Evolutionary conservation across 2,888 invertebrate species (phyloP).

Genomic region (Euzophera pinguis): DNA sequence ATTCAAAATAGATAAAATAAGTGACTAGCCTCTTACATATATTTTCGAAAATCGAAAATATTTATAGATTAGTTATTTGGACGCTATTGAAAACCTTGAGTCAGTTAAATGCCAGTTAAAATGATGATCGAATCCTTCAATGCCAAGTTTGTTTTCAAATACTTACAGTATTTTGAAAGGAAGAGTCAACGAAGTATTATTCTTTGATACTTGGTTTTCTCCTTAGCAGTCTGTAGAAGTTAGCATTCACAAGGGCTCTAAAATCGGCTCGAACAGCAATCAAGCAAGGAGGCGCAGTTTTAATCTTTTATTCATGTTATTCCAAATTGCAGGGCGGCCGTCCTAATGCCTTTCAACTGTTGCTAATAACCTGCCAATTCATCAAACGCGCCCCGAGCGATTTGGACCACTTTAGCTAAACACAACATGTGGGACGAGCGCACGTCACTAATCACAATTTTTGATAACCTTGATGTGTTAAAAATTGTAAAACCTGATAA

Average conservation of each 20-base stretch:
- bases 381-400: conserved; percentile 67
- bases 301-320: conserved; percentile 70
- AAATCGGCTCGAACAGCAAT: conserved; percentile 55
- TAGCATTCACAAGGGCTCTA: conserved; percentile 30
- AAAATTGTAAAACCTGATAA: neutral
- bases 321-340: conserved; percentile 75
- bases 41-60: too few relatives aligned
- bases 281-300: conserved; percentile 58
- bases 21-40: too few relatives aligned
- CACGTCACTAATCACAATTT: conserved; percentile 28
- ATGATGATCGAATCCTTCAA: too few relatives aligned
- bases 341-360: conserved; percentile 80
- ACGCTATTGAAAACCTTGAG: too few relatives aligned
- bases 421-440: conserved; percentile 34
- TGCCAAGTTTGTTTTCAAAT: too few relatives aligned
- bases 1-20: too few relatives aligned
- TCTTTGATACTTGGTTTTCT: too few relatives aligned
- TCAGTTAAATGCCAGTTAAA: too few relatives aligned
- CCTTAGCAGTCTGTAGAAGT: too few relatives aligned
- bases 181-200: too few relatives aligned
- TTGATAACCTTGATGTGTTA: conserved; percentile 10
- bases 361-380: conserved; percentile 80
- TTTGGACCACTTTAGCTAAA: conserved; percentile 46
- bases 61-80: too few relatives aligned
- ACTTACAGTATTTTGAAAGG: too few relatives aligned